phyloP scores from a whole-genome alignment of 2,797 vertebrate genomes.

The Ceryle rudis region DNA sequence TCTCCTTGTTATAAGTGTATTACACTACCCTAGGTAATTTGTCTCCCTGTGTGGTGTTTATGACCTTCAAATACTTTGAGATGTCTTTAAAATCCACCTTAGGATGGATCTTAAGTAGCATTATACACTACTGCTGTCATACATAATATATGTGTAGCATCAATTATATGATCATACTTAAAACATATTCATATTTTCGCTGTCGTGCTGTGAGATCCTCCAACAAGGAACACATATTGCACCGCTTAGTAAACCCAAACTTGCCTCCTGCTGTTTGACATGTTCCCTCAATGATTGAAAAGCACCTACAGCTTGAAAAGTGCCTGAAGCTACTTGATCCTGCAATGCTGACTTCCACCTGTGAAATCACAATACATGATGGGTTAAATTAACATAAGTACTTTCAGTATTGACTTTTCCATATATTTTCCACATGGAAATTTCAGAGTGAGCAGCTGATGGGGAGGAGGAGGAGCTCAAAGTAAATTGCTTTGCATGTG shows the following conservation, averaged over 20 bases:
- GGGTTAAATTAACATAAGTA: background rate
- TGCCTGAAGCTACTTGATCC: background rate
- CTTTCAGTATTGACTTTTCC: background rate
- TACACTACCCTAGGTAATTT: slow-evolving; percentile 71
- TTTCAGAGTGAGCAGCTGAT: background rate
- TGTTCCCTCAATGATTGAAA: background rate
- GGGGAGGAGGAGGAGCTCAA: background rate
- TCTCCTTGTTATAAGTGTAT: slow-evolving; percentile 71
- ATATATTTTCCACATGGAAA: background rate
- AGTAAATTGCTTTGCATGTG: background rate
- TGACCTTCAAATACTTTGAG: slow-evolving; percentile 69
- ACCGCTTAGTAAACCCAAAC: background rate
- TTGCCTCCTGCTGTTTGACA: slow-evolving; percentile 16
- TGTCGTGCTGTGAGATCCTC: background rate
- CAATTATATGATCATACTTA: slow-evolving; percentile 35
- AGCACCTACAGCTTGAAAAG: slow-evolving; percentile 4
- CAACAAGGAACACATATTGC: background rate
- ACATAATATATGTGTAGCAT: background rate
- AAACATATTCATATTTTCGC: background rate
- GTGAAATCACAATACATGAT: background rate
- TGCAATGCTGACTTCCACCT: background rate
- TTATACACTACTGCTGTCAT: background rate
- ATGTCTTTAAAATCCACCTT: slow-evolving; percentile 52
- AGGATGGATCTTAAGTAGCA: background rate
- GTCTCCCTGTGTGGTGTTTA: slow-evolving; percentile 69